phyloP scores from a whole-genome alignment of 1,140 invertebrate genomes.

The Drosophila insularis region DNA sequence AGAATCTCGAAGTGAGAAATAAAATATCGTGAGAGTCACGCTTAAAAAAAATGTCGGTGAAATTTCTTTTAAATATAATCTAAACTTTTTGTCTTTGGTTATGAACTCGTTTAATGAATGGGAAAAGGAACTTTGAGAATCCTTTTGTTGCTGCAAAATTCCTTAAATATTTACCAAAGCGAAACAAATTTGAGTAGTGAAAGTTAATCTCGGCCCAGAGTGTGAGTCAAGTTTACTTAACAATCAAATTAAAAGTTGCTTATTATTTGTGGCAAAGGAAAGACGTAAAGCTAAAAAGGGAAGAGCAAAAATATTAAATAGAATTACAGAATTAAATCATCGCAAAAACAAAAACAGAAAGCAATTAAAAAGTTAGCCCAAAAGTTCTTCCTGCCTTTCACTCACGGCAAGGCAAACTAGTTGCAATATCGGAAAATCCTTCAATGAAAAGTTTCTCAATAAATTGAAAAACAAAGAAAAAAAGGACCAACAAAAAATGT shows the following conservation, averaged over 20 bases:
- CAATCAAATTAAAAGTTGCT: conserved; percentile 17
- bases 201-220: not conserved
- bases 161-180: not conserved
- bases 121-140: not conserved
- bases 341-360: conserved; percentile 11
- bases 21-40: not conserved
- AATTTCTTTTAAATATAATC: not conserved
- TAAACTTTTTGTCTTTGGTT: not conserved
- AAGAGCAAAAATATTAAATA: conserved; percentile 10
- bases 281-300: not conserved
- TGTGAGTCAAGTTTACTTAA: not conserved
- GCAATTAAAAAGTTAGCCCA: conserved; percentile 12
- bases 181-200: not conserved
- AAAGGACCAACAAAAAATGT: conserved; percentile 9
- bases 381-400: not conserved
- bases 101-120: not conserved
- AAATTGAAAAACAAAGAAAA: not conserved
- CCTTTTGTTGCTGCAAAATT: not conserved
- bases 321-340: conserved; percentile 19
- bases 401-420: conserved; percentile 13
- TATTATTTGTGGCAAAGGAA: conserved; percentile 3
- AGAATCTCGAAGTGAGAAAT: not conserved
- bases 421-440: conserved; percentile 9
- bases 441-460: conserved; percentile 16
- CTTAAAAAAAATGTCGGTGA: not conserved